Percentiles rank a stretch among this genome's conserved stretches.
Conservation (phyloP, 2,113 vertebrate genomes). For the Cyprinus carpio region DNA sequence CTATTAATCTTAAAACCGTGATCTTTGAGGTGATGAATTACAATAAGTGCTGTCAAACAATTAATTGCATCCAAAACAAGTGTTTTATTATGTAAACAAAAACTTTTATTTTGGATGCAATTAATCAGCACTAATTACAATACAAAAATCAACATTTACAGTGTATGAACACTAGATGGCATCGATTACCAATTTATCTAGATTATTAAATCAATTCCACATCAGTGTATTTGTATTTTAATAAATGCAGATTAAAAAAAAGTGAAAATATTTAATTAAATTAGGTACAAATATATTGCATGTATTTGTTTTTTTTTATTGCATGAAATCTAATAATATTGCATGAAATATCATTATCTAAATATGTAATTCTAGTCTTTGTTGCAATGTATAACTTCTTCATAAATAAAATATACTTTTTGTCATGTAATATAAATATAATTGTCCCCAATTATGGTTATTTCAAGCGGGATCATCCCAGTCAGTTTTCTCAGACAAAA, state of each 20-base stretch:
- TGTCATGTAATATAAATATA: neutral
- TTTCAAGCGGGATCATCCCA: neutral
- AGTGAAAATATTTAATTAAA: neutral
- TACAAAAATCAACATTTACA: slow-evolving; percentile 10
- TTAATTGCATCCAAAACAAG: no score
- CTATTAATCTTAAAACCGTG: slow-evolving; percentile 17
- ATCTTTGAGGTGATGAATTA: neutral
- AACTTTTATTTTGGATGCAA: no score
- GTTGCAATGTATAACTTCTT: neutral
- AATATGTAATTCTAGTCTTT: neutral
- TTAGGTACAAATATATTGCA: neutral
- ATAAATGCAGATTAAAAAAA: neutral
- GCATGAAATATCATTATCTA: neutral
- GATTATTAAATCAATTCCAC: neutral
- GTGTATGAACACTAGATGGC: slow-evolving; percentile 68
- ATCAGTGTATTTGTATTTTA: neutral
- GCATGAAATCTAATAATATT: no score
- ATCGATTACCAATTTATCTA: slow-evolving; percentile 40
- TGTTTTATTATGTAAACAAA: no score
- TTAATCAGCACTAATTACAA: no score
- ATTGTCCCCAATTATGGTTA: neutral
- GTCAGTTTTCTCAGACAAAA: neutral
- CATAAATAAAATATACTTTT: neutral
- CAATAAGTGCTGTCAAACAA: no score
- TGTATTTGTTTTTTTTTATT: neutral